A percentile compares a stretch with the other conserved stretches of the same genome.
These are phyloP conservation scores for Phrynocephalus vlangalii DNA, from an alignment of 2,797 vertebrate species.

Conservation along the genomic window DNA sequence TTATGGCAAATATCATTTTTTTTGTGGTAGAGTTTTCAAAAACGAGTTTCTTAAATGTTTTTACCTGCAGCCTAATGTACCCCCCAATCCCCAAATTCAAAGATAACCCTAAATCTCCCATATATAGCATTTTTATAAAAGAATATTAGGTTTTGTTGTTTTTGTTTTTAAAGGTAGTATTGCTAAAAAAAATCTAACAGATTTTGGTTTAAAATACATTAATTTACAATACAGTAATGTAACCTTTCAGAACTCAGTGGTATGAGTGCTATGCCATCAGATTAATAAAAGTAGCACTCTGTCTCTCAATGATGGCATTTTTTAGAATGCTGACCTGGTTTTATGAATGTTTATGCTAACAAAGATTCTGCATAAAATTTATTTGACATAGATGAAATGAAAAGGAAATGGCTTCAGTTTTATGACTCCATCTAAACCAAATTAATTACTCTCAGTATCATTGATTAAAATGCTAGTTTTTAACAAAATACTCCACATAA, in stretches of 20 bases:
- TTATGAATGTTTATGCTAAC: not conserved
- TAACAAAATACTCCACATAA: conserved; percentile 23
- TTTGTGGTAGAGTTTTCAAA: conserved; percentile 21
- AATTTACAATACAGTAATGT: conserved; percentile 21
- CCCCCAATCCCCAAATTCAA: too few relatives aligned
- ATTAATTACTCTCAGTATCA: conserved; percentile 42
- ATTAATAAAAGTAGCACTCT: conserved; percentile 15
- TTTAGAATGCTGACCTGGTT: conserved; percentile 11
- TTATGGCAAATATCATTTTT: not conserved
- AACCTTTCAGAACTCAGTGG: conserved; percentile 18
- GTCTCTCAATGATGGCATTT: not conserved
- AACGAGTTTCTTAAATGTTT: conserved; percentile 4
- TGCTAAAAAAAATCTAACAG: not conserved
- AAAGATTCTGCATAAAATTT: not conserved
- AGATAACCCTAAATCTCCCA: not conserved
- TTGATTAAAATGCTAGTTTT: conserved; percentile 50
- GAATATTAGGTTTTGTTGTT: not conserved
- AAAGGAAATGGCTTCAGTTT: not conserved
- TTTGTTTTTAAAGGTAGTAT: not conserved
- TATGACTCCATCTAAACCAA: conserved; percentile 18
- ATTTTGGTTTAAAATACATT: conserved; percentile 21
- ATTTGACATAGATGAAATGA: conserved; percentile 9
- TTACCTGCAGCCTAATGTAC: not conserved
- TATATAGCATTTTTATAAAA: not conserved
- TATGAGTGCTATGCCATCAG: conserved; percentile 26